These are phyloP conservation scores for Rhombomys opimus DNA, from an alignment of 2,113 vertebrate species.

Conservation along the genomic window DNA sequence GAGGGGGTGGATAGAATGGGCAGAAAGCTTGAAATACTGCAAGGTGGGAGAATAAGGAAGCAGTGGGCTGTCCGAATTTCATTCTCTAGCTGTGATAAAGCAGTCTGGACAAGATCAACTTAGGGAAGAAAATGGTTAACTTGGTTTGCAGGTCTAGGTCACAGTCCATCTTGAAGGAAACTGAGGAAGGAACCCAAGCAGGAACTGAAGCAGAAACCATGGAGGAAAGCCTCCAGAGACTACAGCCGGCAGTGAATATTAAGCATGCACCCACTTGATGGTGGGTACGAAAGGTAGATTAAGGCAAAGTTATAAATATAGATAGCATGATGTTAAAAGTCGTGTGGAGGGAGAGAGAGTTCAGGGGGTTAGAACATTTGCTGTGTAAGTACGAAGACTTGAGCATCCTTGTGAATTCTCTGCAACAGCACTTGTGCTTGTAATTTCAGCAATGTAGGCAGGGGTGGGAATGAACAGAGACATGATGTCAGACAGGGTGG, in stretches of 20 bases:
- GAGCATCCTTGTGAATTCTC: background rate
- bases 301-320: background rate
- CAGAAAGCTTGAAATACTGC: background rate
- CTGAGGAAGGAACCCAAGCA: background rate
- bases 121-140: background rate
- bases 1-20: background rate
- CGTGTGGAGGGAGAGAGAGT: background rate
- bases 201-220: background rate
- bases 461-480: background rate
- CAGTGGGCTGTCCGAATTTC: background rate
- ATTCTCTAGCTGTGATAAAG: background rate
- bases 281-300: background rate
- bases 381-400: background rate
- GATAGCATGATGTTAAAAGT: conserved; percentile 17
- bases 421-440: background rate
- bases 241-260: background rate
- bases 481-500: background rate
- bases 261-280: background rate
- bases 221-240: background rate
- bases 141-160: background rate
- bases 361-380: background rate
- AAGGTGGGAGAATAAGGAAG: background rate
- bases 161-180: background rate
- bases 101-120: background rate
- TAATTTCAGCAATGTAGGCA: background rate